A percentile compares a stretch with the other conserved stretches of the same genome.
These are phyloP conservation scores for Herpetotheres cachinnans DNA, from an alignment of 2,113 vertebrate species.

Conservation along the genomic window DNA sequence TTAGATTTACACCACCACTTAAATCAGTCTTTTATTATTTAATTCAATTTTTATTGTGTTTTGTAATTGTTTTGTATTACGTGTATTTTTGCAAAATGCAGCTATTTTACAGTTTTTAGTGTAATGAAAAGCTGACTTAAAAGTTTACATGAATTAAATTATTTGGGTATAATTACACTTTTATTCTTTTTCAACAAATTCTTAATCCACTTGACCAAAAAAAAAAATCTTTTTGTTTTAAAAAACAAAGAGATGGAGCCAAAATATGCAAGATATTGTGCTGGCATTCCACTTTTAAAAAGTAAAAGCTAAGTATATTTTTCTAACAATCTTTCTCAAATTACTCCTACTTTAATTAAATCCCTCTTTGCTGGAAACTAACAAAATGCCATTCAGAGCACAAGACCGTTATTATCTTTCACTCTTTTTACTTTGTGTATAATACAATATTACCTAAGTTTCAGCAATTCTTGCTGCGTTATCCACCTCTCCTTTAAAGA, in stretches of 20 bases:
- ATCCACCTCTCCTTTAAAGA: slow-evolving; percentile 61
- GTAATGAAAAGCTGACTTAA: background rate
- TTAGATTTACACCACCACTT: background rate
- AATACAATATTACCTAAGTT: slow-evolving; percentile 47
- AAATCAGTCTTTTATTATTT: background rate
- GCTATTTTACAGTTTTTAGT: background rate
- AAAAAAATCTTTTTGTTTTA: background rate
- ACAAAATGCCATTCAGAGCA: slow-evolving; percentile 20
- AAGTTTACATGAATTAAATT: background rate
- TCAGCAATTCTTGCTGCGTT: slow-evolving; percentile 43
- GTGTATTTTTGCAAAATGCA: background rate
- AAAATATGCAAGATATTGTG: slow-evolving; percentile 24
- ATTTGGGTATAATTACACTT: background rate
- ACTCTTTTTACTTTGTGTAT: slow-evolving; percentile 2
- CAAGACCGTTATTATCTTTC: slow-evolving; percentile 45
- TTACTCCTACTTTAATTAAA: slow-evolving; percentile 46
- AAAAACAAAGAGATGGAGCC: background rate
- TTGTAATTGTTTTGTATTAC: background rate
- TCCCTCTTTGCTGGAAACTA: slow-evolving; percentile 40
- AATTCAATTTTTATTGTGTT: background rate
- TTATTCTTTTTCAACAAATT: slow-evolving; percentile 19
- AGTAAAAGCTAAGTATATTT: slow-evolving; percentile 18
- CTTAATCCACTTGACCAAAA: background rate
- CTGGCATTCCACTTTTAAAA: background rate
- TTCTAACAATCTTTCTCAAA: slow-evolving; percentile 19